Evolutionary conservation across 53 echinoderm and acorn worm genomes (phyloP), one percentile per base, ranked within the genome.

Genomic region (Luidia sarsii): DNA sequence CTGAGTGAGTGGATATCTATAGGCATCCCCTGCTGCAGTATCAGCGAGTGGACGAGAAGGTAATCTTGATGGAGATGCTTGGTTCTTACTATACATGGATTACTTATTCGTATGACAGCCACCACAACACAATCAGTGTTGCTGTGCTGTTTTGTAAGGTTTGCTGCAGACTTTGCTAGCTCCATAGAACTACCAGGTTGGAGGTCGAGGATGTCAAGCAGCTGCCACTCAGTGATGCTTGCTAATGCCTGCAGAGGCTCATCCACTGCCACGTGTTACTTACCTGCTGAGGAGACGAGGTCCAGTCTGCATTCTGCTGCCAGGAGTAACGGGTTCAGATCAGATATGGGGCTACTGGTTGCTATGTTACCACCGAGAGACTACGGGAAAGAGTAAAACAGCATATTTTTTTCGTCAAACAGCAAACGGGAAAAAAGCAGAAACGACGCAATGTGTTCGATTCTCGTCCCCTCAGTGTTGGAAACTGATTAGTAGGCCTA

Each of bases 331-430:
- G 95, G 95, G 61, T 90, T 92, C n/a, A 95, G 68, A 57, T 95
- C 95, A 6, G 95, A 95, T 57, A 92, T 95, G 5, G 95, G 95
- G 46, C 95, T 92, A 10, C 92, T 87, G 50, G 95, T 95, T 33
- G 87, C 91, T 43, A 95, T 95, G 87, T 92, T 95, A 54, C 95
- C 95, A 39, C 95, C 95, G 31, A 69, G 13, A 28, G 48, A 69
- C 70, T 69, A 16, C 2, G 33, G 33, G 3, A 0, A n/a, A 32
- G 11, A 24, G n/a, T n/a, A n/a, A n/a, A n/a, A n/a, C n/a, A 19
- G 7, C n/a, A n/a, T 22, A 50, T 50, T 50, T 50, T 5, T 50
- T 22, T 19, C 22, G n/a, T 2, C 22, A 2, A 50, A n/a, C 22
- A 19, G n/a, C n/a, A 4, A 50, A 0, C n/a, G 15, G n/a, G n/a